Evolutionary conservation across 2,888 invertebrate species (phyloP).

Genomic region (Drosophila peninsularis): DNA sequence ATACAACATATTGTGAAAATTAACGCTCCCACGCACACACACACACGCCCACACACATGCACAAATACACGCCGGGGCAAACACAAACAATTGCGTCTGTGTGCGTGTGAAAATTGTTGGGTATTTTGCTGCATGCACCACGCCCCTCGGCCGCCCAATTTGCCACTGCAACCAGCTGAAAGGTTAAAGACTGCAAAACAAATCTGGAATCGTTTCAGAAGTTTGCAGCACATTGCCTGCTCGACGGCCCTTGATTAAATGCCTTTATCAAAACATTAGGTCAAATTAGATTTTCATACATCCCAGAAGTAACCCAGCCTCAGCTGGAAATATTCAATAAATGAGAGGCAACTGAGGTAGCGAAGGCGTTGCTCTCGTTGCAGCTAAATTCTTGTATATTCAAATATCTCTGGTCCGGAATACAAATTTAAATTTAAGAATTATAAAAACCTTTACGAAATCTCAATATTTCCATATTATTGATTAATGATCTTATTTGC

Average conservation of each 20-base stretch:
- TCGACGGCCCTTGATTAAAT: conserved; percentile 18
- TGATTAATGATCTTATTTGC: too few relatives aligned
- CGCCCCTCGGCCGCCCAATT: background rate
- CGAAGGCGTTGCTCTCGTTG: background rate
- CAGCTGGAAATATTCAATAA: background rate
- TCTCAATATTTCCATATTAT: too few relatives aligned
- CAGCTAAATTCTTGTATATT: background rate
- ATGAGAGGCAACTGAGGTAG: background rate
- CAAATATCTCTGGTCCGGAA: background rate
- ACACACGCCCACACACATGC: conserved; percentile 29
- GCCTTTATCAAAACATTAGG: conserved; percentile 33
- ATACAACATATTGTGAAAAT: conserved; percentile 83
- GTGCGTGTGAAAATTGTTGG: conserved; percentile 50
- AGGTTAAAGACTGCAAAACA: conserved; percentile 42
- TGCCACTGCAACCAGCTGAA: conserved; percentile 15
- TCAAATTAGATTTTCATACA: conserved; percentile 53
- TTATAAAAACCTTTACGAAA: too few relatives aligned
- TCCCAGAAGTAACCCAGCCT: conserved; percentile 7
- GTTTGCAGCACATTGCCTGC: conserved; percentile 24
- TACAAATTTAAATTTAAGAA: background rate
- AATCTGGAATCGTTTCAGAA: conserved; percentile 22
- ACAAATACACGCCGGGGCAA: conserved; percentile 30
- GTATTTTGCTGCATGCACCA: conserved; percentile 28
- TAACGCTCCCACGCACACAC: conserved; percentile 66
- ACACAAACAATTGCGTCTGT: conserved; percentile 51